Evolutionary conservation across 2,797 vertebrate genomes (phyloP).

Genomic region (Hippocampus kuda): DNA sequence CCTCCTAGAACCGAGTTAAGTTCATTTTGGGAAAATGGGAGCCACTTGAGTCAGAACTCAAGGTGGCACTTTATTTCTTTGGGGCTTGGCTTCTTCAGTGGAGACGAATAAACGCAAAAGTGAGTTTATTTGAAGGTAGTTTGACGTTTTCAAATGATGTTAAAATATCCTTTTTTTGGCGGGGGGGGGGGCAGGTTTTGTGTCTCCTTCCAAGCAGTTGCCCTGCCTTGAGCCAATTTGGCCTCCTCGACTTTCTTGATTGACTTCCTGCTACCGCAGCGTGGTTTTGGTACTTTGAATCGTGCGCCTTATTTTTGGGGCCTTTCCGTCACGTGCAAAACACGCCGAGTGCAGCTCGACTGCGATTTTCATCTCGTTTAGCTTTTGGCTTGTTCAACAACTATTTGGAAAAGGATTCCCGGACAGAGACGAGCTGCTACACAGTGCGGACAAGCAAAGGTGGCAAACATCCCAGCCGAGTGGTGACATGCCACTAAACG

Average conservation of each 20-base stretch:
- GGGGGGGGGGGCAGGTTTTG: not conserved
- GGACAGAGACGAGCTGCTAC: not conserved
- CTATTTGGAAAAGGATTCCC: not conserved
- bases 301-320: not conserved
- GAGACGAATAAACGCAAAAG: too few species aligned
- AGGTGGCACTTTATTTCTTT: not conserved
- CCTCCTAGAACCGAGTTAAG: too few species aligned
- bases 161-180: not conserved
- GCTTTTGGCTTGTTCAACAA: not conserved
- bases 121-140: not conserved
- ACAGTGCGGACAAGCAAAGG: not conserved
- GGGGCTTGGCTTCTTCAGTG: not conserved
- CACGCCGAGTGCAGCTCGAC: constrained; percentile 1
- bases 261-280: not conserved
- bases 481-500: constrained; percentile 32
- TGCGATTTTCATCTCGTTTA: not conserved
- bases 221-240: not conserved
- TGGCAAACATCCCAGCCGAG: constrained; percentile 22
- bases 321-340: not conserved
- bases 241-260: not conserved
- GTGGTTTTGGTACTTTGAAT: not conserved
- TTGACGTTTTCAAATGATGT: not conserved
- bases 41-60: too few species aligned
- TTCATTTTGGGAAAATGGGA: too few species aligned
- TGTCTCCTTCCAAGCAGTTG: not conserved